Evolutionary conservation across 2,888 invertebrate species (phyloP), one percentile per base, ranked within the genome.

Genomic region (Callosobruchus maculatus): DNA sequence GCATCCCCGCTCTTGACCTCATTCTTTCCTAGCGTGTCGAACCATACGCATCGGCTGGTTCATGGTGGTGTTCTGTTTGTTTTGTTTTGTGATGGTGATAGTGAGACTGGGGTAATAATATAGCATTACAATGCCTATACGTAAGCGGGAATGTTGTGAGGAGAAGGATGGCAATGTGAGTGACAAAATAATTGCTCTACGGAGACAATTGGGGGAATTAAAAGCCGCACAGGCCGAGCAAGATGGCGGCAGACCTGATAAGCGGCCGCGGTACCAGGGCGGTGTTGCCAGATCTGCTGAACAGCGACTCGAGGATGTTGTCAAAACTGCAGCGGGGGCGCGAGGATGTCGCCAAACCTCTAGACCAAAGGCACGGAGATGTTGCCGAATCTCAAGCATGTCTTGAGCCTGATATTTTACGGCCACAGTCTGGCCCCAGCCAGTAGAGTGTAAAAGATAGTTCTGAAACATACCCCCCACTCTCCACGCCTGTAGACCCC

Each of bases 291-390:
- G 18, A 68, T 68, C 68, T 68, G 68, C 68, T 3, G 21, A 68
- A 18, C 68, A 13, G 68, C 5, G 68, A n/a, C n/a, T n/a, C n/a
- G n/a, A n/a, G n/a, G n/a, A n/a, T n/a, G n/a, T n/a, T n/a, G n/a
- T n/a, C n/a, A n/a, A n/a, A n/a, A n/a, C n/a, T n/a, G 3, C 68
- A 13, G 68, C 68, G 21, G 21, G 13, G 68, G 68, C 68, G 13
- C 68, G 68, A 68, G 68, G 68, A 68, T n/a, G 68, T 68, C 18
- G 68, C 68, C 68, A 68, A 68, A 68, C 68, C 21, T 68, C 20
- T 21, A 5, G 21, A 21, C 20, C 68, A 21, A 68, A 68, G 68
- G 68, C 68, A 68, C 68, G 68, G 18, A 7, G 68, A 68, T 21
- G 68, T 68, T 68, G 68, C 68, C 68, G 18, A 68, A 68, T 68